phyloP scores from a whole-genome alignment of 2,113 vertebrate species.

The Dinomys branickii region DNA sequence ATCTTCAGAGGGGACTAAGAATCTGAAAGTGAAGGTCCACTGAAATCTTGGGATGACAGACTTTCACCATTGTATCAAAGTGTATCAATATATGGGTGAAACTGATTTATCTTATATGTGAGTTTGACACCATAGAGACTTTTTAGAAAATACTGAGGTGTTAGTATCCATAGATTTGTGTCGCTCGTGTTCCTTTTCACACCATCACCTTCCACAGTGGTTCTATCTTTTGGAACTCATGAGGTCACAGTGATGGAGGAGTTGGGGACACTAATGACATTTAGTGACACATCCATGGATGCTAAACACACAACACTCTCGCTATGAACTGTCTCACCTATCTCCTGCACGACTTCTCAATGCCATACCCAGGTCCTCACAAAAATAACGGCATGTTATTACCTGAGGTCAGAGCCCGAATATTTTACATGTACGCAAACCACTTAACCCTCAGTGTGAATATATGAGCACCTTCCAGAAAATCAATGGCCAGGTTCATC shows the following conservation, averaged over 20 bases:
- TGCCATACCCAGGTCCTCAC: not conserved
- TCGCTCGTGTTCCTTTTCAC: not conserved
- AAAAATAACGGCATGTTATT: not conserved
- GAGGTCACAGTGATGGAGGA: not conserved
- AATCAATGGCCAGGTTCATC: not conserved
- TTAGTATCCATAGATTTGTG: not conserved
- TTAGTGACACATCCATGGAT: not conserved
- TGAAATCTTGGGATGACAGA: not conserved
- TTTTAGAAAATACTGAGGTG: not conserved
- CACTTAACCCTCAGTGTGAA: not conserved
- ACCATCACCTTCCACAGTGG: not conserved
- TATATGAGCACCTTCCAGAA: constrained; percentile 7
- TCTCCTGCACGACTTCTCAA: not conserved
- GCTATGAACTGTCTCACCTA: not conserved
- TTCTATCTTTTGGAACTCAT: not conserved
- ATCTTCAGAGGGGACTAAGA: not conserved
- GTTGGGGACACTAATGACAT: not conserved
- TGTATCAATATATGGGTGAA: not conserved
- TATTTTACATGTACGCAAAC: not conserved
- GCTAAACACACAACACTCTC: not conserved
- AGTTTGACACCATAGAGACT: not conserved
- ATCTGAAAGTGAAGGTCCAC: constrained; percentile 7
- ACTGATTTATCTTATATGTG: not conserved
- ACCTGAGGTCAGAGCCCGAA: not conserved
- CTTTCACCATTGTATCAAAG: not conserved